Evolutionary conservation across 2,797 vertebrate genomes (phyloP).

Genomic region (Enteromius unitaeniatus): DNA sequence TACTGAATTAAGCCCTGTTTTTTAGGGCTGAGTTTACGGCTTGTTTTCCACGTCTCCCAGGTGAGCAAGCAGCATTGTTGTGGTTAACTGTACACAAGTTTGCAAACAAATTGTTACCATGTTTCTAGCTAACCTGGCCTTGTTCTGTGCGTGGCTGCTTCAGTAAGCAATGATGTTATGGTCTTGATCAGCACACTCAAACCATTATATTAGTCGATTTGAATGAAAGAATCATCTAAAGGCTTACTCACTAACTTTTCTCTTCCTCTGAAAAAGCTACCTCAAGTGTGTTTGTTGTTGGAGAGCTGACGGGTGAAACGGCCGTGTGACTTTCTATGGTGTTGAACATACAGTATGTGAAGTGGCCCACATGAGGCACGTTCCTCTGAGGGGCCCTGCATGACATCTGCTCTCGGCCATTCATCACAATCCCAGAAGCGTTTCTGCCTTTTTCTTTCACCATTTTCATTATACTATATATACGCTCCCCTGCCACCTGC

Average conservation of each 20-base stretch:
- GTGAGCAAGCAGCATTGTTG: neutral
- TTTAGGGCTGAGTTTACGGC: neutral
- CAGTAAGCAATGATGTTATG: neutral
- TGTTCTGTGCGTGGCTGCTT: neutral
- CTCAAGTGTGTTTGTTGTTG: neutral
- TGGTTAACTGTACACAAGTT: neutral
- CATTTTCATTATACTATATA: conserved; percentile 10
- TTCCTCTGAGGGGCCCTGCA: neutral
- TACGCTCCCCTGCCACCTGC: neutral
- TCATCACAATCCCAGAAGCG: conserved; percentile 10
- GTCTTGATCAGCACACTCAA: neutral
- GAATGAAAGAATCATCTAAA: neutral
- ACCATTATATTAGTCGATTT: neutral
- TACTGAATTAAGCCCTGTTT: neutral
- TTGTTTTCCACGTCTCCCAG: too few species aligned
- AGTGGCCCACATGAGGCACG: neutral
- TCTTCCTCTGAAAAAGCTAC: neutral
- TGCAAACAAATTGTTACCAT: neutral
- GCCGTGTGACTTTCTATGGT: neutral
- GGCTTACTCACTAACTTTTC: neutral
- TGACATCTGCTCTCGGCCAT: conserved; percentile 1
- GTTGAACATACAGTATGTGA: neutral
- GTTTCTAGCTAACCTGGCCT: neutral
- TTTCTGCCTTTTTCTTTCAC: neutral
- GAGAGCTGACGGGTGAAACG: neutral